These are phyloP conservation scores for Strix uralensis DNA, from an alignment of 2,113 vertebrate genomes.

Conservation along the genomic window DNA sequence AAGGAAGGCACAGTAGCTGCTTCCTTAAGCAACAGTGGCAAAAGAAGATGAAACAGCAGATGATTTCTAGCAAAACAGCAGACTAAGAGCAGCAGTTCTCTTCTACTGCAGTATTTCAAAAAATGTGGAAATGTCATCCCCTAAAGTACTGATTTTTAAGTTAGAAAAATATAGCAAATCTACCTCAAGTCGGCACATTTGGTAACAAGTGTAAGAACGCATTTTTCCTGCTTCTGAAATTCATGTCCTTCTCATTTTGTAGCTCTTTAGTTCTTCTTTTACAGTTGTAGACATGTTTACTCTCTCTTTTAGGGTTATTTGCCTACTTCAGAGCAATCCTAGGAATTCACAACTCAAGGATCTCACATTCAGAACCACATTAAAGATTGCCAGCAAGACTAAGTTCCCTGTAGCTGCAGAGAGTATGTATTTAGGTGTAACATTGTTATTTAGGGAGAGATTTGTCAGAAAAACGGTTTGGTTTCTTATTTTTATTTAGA, in stretches of 20 bases:
- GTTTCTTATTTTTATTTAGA: not conserved
- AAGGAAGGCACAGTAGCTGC: constrained; percentile 28
- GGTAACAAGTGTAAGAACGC: not conserved
- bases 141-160: not conserved
- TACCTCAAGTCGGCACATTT: not conserved
- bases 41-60: constrained; percentile 12
- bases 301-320: not conserved
- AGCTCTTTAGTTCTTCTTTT: not conserved
- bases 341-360: not conserved
- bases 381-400: not conserved
- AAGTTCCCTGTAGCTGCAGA: not conserved
- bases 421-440: not conserved
- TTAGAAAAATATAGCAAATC: not conserved
- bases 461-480: not conserved
- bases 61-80: constrained; percentile 26
- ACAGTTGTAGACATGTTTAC: not conserved
- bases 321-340: not conserved
- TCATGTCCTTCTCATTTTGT: not conserved
- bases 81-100: not conserved
- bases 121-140: not conserved
- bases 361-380: not conserved
- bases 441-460: not conserved
- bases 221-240: not conserved
- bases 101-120: not conserved
- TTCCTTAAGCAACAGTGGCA: constrained; percentile 26